Percentiles rank a stretch among this genome's conserved stretches.
Conservation (phyloP, 2,888 invertebrate species). For the Matsumyia berberina region DNA sequence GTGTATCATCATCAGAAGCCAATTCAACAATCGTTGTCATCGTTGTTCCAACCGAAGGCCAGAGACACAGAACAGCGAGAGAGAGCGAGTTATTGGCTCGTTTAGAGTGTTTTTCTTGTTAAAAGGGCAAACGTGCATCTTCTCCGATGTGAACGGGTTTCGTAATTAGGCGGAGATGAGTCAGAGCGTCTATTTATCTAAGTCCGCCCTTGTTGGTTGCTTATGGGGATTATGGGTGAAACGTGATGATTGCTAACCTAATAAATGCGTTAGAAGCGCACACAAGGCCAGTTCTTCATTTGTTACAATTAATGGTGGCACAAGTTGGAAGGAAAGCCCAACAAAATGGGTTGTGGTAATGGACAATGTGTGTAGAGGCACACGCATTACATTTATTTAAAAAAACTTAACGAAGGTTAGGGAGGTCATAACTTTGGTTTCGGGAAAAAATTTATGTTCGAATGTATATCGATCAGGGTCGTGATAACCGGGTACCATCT, state of each 20-base stretch:
- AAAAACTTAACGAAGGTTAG: background rate
- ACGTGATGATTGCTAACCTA: conserved; percentile 43
- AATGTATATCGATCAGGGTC: too few species aligned
- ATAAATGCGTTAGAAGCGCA: conserved; percentile 9
- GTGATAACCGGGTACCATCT: background rate
- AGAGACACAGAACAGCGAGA: background rate
- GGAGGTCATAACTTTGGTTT: background rate
- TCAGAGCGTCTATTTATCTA: conserved; percentile 23
- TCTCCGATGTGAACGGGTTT: conserved; percentile 45
- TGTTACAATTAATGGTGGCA: conserved; percentile 34
- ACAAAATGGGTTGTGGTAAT: background rate
- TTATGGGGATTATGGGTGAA: conserved; percentile 15
- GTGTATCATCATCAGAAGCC: conserved; percentile 22
- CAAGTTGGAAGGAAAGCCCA: background rate
- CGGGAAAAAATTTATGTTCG: too few species aligned
- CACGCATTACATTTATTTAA: background rate
- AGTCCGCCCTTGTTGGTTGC: conserved; percentile 18
- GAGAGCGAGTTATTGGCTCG: conserved; percentile 17
- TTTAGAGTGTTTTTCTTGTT: conserved; percentile 35
- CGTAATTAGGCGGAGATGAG: conserved; percentile 57
- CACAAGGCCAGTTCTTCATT: conserved; percentile 25
- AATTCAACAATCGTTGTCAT: background rate
- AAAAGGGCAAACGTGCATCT: conserved; percentile 56
- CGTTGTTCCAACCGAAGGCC: conserved; percentile 8
- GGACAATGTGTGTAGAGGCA: background rate